Base-by-base conservation (phyloP, 2,888 invertebrate species). In the Altica lythri region DNA sequence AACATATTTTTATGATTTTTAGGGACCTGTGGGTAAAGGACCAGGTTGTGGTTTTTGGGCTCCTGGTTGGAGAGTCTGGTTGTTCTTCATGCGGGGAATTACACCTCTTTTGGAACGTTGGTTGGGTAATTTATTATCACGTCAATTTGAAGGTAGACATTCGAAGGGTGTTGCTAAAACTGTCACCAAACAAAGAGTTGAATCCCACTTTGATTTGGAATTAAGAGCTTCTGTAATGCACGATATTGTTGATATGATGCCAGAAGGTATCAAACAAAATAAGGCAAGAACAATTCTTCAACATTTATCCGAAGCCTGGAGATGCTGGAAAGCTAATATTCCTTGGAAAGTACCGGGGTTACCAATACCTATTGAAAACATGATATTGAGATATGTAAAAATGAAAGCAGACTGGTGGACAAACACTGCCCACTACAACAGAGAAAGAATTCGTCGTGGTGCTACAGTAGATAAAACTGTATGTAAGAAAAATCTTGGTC, bases 331-430 rank as follows among this genome's bases (percentile, higher is more conserved):
- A 75, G 99, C 99, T 0, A 97, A 99, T 76, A 99, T 99, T 69
- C 99, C 99, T 0, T 99, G 99, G 99, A 99, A 99, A 84, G 95
- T 89, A 49, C 99, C 99, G 1, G 99, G 98, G 2, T 80, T 99
- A 3, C 99, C 99, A 0, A 98, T 95, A 19, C 99, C 99, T 0
- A 98, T 99, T 60, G 99, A 99, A 79, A 99, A 99, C 79, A 99
- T 99, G 99, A 99, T 99, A 67, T 83, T 99, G 53, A 86, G 99
- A 25, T 99, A 98, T 77, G 99, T 99, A 8, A 99, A 99, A 78
- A 98, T 99, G 89, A 99, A 99, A 75, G 99, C 99, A 0, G 99
- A 99, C 77, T 99, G 99, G 99, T 99, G 99, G 99, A 99, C 99
- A 0, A 99, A 99, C 77, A 99, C 99, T 0, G 98, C 99, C 0